Conservation (phyloP, 2,888 invertebrate genomes). For the Prosopocoilus inquinatus region DNA sequence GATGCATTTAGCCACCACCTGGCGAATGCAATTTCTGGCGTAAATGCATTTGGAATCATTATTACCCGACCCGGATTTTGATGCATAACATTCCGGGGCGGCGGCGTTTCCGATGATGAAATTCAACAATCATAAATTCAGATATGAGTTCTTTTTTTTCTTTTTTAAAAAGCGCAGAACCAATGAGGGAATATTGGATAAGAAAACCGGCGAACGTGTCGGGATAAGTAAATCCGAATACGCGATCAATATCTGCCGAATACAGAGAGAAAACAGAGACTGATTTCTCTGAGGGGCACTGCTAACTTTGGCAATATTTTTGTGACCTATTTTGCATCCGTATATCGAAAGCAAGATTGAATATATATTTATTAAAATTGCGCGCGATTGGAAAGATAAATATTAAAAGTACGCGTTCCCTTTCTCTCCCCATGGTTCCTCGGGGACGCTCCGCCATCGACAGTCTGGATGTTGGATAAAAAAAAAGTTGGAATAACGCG, state of each 20-base stretch:
- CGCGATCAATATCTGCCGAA: conserved; percentile 14
- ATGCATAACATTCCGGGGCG: too few relatives aligned
- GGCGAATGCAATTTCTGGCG: too few relatives aligned
- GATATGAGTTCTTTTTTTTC: too few relatives aligned
- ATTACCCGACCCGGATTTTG: too few relatives aligned
- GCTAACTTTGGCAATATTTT: neutral
- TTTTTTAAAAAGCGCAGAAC: too few relatives aligned
- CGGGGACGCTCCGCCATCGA: too few relatives aligned
- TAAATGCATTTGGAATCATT: too few relatives aligned
- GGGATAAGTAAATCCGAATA: conserved; percentile 15
- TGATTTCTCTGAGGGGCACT: conserved; percentile 2
- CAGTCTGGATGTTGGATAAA: too few relatives aligned
- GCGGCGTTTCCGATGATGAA: too few relatives aligned
- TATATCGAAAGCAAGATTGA: conserved; percentile 9
- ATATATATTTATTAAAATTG: conserved; percentile 15
- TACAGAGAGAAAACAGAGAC: conserved; percentile 1
- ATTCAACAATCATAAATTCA: too few relatives aligned
- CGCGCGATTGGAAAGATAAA: conserved; percentile 12
- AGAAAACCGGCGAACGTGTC: conserved; percentile 9
- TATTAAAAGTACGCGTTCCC: neutral
- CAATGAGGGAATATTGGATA: neutral
- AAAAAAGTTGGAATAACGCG: too few relatives aligned
- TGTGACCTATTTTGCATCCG: conserved; percentile 6
- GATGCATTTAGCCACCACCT: too few relatives aligned
- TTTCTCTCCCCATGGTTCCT: neutral